Evolutionary conservation across 1,140 invertebrate genomes (phyloP), one percentile per base, ranked within the genome.

Genomic region (Amyelois transitella): DNA sequence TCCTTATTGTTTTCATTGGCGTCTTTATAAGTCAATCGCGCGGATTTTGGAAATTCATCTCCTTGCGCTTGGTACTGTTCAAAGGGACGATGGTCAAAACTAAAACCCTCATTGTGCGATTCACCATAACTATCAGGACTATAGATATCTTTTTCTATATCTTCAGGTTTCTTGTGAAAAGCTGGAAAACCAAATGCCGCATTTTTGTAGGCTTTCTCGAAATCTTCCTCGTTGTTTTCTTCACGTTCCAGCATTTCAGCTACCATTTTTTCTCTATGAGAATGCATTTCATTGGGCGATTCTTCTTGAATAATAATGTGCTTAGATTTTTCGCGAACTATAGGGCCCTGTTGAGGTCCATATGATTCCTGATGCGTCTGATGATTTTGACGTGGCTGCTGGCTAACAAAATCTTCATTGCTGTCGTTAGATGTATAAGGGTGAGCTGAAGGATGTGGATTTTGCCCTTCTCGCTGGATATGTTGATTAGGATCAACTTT

Each of bases 191-290:
- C 86, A 51, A 68, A 72, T 4, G 86, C 83, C 10, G 86, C 77
- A 47, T 88, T 71, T 62, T 88, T 80, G 43, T 88, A 89, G 2
- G 75, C 84, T 43, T 81, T 81, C 58, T 88, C 86, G 53, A 88
- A 89, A 59, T 88, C 73, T 60, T 88, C 77, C 67, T 89, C 86
- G 48, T 71, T 82, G 51, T 88, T 81, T 58, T 77, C 75, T 59
- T 85, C 77, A 18, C 76, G 61, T 18, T 73, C 69, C 2, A 77
- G 53, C 51, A 79, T 73, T 64, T 82, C 75, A 18, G 64, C 76
- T 43, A 70, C 81, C 18, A 76, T 59, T 64, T 89, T 66, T 55
- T 81, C 77, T 25, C 64, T 63, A 43, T 67, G 55, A 10, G 62
- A 62, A 17, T 77, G 64, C 12, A 60, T 57, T 55, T 78, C 75